These are phyloP conservation scores for Drosophila multiciliata DNA, from an alignment of 2,888 invertebrate species.

Conservation along the genomic window DNA sequence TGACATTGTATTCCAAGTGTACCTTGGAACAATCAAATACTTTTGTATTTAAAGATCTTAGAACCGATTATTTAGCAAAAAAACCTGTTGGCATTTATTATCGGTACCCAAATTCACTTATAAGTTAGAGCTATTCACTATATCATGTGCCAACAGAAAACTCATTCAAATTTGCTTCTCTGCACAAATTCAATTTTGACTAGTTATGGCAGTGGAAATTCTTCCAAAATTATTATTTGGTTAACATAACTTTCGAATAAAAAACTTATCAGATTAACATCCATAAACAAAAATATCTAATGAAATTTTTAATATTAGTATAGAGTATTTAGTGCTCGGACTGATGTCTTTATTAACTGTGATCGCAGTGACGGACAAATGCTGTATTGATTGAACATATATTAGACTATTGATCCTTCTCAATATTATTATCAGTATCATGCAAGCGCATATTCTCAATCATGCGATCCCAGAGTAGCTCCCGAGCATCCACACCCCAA, in stretches of 20 bases:
- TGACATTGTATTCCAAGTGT: not conserved
- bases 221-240: not conserved
- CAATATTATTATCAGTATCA: constrained; percentile 59
- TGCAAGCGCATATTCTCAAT: constrained; percentile 85
- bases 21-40: not conserved
- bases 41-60: not conserved
- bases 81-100: not conserved
- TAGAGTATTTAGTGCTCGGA: not conserved
- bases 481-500: constrained; percentile 88
- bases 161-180: too few relatives aligned
- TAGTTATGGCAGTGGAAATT: too few relatives aligned
- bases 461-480: constrained; percentile 87
- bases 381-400: too few relatives aligned
- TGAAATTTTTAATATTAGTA: too few relatives aligned
- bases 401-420: constrained; percentile 86
- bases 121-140: too few relatives aligned
- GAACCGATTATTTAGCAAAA: not conserved
- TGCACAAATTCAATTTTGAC: not conserved
- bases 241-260: not conserved
- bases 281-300: not conserved
- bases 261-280: not conserved
- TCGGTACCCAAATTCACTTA: not conserved
- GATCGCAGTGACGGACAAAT: constrained; percentile 85
- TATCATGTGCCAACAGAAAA: too few relatives aligned
- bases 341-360: constrained; percentile 84